Percentiles rank a stretch among this genome's conserved stretches.
Conservation (phyloP, 1,140 invertebrate species). For the Sarcophaga peregrina region DNA sequence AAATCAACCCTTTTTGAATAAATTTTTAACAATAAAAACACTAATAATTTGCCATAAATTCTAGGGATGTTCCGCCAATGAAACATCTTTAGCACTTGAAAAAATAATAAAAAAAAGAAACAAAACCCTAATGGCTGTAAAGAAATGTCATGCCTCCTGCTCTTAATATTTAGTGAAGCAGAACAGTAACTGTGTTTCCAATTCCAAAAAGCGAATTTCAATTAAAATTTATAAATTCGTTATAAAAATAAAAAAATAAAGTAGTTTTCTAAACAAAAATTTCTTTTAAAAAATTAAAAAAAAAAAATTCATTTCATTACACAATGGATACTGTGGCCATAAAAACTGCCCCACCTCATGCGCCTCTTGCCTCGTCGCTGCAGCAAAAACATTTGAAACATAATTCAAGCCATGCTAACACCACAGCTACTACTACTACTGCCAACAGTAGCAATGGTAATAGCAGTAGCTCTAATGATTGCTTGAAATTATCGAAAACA, state of each 20-base stretch:
- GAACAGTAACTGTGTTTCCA: neutral
- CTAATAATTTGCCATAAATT: neutral
- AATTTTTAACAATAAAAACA: neutral
- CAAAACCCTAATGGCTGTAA: neutral
- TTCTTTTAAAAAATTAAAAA: neutral
- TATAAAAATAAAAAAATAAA: conserved; percentile 6
- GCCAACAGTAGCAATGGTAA: conserved; percentile 24
- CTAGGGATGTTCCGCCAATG: neutral
- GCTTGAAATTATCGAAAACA: conserved; percentile 49
- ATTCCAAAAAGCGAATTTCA: neutral
- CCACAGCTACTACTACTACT: neutral
- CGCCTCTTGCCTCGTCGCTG: conserved; percentile 53
- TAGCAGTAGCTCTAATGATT: conserved; percentile 44
- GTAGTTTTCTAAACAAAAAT: neutral
- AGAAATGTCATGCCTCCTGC: neutral
- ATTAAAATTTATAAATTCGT: neutral
- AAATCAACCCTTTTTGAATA: neutral
- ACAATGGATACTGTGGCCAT: conserved; percentile 64
- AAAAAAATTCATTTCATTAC: neutral
- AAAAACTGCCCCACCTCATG: conserved; percentile 62
- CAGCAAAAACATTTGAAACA: conserved; percentile 44
- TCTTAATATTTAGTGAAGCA: conserved; percentile 2
- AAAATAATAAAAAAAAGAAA: too few relatives aligned
- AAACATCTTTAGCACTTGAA: neutral
- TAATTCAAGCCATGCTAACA: neutral